A percentile compares a stretch with the other conserved stretches of the same genome.
Conservation (phyloP, 2,797 vertebrate genomes). For the Chiloscyllium punctatum region DNA sequence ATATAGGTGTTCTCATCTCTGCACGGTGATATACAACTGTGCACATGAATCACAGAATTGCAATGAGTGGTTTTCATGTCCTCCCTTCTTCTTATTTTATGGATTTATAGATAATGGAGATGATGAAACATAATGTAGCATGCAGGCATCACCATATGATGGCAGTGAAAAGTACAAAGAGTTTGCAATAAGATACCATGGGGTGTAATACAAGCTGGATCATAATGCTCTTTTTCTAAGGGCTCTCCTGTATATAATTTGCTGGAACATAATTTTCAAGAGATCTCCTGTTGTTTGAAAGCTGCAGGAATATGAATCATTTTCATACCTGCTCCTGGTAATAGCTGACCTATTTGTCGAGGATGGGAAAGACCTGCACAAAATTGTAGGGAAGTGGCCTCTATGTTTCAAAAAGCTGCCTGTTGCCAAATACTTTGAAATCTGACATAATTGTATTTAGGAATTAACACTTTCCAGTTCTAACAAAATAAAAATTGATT, state of each 20-base stretch:
- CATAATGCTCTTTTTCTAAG: background rate
- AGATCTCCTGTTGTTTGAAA: conserved; percentile 19
- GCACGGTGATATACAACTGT: background rate
- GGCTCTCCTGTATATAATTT: conserved; percentile 17
- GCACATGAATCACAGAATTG: conserved; percentile 16
- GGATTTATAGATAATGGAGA: conserved; percentile 21
- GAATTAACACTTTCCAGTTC: background rate
- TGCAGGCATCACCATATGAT: conserved; percentile 21
- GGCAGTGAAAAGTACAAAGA: background rate
- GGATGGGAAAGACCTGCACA: background rate
- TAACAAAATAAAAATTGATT: background rate
- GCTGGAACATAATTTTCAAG: conserved; percentile 11
- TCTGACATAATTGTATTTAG: background rate
- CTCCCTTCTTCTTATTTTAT: background rate
- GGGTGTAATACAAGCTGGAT: background rate
- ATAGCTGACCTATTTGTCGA: conserved; percentile 10
- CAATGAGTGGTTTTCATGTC: background rate
- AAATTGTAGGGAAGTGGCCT: background rate
- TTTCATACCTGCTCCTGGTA: conserved; percentile 25
- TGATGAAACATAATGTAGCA: background rate
- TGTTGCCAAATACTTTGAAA: background rate
- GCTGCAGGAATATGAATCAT: background rate
- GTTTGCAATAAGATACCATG: background rate
- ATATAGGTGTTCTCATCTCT: background rate
- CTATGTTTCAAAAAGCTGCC: background rate